Evolutionary conservation across 2,888 invertebrate species (phyloP).

Genomic region (Smittia sp.): DNA sequence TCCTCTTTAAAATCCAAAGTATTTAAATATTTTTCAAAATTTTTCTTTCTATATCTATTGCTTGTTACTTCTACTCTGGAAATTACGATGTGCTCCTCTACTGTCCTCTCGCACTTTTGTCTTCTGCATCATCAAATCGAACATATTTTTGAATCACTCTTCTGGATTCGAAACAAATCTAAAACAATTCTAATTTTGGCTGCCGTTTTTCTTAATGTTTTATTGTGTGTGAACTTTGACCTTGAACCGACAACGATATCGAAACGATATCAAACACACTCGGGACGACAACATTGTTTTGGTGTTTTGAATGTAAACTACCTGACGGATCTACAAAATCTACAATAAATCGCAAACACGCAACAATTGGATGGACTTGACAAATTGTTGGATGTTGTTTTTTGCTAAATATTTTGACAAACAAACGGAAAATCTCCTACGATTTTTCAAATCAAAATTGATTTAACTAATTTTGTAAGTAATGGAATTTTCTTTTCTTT

Average conservation of each 20-base stretch:
- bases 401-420: neutral
- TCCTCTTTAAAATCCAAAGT: constrained; percentile 4
- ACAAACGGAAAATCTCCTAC: constrained; percentile 12
- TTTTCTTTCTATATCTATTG: constrained; percentile 41
- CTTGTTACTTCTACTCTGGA: constrained; percentile 31
- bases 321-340: no score
- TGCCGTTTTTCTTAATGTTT: constrained; percentile 7
- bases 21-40: constrained; percentile 35
- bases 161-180: neutral
- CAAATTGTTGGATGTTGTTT: constrained; percentile 35
- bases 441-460: neutral
- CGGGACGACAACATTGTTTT: neutral
- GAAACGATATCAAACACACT: neutral
- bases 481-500: constrained; percentile 25
- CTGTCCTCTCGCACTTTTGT: constrained; percentile 16
- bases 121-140: constrained; percentile 33
- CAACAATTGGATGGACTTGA: neutral
- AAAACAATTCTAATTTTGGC: neutral
- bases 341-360: constrained; percentile 29
- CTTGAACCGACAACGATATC: neutral
- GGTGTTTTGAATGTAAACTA: constrained; percentile 10
- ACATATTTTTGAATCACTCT: neutral
- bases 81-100: constrained; percentile 34
- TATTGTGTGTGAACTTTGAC: constrained; percentile 11
- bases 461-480: constrained; percentile 41